Base-by-base conservation (phyloP, 2,797 vertebrate genomes). In the Spinus olivaceus region DNA sequence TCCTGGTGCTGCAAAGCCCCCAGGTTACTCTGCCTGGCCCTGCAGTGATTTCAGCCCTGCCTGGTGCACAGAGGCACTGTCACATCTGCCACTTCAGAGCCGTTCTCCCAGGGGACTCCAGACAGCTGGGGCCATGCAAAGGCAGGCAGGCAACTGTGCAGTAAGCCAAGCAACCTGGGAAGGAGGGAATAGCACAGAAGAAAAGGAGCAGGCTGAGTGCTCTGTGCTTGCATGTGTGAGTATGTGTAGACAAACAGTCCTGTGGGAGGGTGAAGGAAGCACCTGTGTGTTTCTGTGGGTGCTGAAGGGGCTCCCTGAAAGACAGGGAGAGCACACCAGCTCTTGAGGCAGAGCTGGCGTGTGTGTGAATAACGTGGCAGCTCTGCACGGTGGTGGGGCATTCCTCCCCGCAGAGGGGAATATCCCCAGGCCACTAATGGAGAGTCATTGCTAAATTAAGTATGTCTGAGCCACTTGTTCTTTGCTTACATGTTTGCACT, bases 231-330 rank as follows among this genome's bases (percentile, higher is more conserved):
- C 12, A 4, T 61, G 33, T 41, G 30, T 37, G 61, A 9, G 27
- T 28, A 18, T 5, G 12, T 19, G 59, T 24, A 85, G 49, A 42
- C 46, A 79, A 72, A 14, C 28, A 49, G 25, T 21, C 7, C 57
- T 39, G n/a, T 19, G 27, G 27, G 47, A 53, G 57, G 57, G 41
- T n/a, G 49, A 71, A 83, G 88, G 95, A 96, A 95, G 61, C 93
- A 94, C 88, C 92, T 93, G 86, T 20, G 0, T n/a, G 83, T 88
- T 90, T 88, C 80, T 93, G 65, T 71, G 80, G 37, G 70, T 3
- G 1, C 42, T 37, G 46, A 57, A 88, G 61, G n/a, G 57, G n/a
- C 49, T 77, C 28, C 69, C 85, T 77, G 49, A 56, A 54, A 63
- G 49, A 67, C 63, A 39, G 51, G 17, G 50, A 42, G 42, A 74